These are phyloP conservation scores for Malurus cyaneus DNA, from an alignment of 2,113 vertebrate species.

Conservation along the genomic window DNA sequence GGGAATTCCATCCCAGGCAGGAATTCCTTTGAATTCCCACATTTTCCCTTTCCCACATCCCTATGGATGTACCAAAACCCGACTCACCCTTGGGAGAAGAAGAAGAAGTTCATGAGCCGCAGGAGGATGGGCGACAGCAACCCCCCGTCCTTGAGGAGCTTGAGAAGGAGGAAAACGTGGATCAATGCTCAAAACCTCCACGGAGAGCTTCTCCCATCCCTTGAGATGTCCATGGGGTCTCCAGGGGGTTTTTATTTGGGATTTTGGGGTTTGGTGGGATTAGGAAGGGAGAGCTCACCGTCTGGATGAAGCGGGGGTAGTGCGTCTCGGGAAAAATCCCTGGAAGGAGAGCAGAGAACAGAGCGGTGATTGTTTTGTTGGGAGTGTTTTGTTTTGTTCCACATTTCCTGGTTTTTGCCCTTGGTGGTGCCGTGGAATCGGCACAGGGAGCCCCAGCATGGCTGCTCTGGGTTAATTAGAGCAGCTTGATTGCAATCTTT, in stretches of 20 bases:
- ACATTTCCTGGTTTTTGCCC: background rate
- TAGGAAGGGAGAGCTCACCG: constrained; percentile 70
- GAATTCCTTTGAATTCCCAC: background rate
- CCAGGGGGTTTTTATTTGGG: background rate
- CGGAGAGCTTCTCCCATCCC: background rate
- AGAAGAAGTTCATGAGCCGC: constrained; percentile 84
- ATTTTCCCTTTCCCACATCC: accelerated
- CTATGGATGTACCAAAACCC: accelerated
- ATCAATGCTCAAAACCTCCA: background rate
- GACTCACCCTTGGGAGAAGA: constrained; percentile 89
- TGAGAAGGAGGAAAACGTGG: background rate
- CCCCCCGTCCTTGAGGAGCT: constrained; percentile 91
- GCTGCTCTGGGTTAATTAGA: background rate
- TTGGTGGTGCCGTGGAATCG: accelerated
- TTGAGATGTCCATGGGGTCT: accelerated
- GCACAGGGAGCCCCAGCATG: background rate
- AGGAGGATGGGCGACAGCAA: constrained; percentile 82
- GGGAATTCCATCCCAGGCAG: background rate
- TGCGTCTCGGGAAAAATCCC: constrained; percentile 91
- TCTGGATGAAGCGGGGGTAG: constrained; percentile 86
- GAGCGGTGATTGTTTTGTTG: background rate
- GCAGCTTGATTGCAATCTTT: background rate
- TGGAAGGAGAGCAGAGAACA: constrained; percentile 34
- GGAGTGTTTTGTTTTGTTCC: too few relatives aligned
- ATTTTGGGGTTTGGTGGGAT: accelerated